A percentile compares a stretch with the other conserved stretches of the same genome.
phyloP scores from a whole-genome alignment of 2,797 vertebrate genomes.

The Acrossocheilus wenchowensis region DNA sequence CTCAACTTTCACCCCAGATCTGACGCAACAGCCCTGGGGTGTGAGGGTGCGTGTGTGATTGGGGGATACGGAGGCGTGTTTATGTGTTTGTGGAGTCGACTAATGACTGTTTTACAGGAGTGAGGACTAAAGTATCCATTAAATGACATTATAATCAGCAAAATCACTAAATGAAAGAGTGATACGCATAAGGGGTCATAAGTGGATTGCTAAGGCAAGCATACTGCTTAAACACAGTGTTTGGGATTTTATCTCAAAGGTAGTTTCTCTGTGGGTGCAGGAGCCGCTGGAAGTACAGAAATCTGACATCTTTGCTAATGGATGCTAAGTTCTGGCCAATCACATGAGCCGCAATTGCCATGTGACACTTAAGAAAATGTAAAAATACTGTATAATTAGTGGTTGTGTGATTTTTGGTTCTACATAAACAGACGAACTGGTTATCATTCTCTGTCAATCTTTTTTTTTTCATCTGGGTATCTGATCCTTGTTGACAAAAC shows the following conservation, averaged over 20 bases:
- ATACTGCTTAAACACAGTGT: neutral
- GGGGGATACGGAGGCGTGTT: neutral
- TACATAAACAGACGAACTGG: neutral
- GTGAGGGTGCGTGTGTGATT: neutral
- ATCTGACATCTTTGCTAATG: neutral
- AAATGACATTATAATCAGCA: constrained; percentile 4
- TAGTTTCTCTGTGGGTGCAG: neutral
- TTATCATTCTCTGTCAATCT: neutral
- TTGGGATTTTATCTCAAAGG: neutral
- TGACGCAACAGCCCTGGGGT: constrained; percentile 13
- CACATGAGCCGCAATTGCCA: neutral
- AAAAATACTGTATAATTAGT: neutral
- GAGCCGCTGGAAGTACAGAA: neutral
- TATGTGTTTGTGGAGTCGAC: constrained; percentile 11
- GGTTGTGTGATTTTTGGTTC: neutral
- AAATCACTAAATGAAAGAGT: constrained; percentile 23
- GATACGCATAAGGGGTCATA: constrained; percentile 2
- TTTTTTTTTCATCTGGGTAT: neutral
- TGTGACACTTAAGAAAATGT: neutral
- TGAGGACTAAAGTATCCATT: neutral
- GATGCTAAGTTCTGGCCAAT: neutral
- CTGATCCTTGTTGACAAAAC: neutral
- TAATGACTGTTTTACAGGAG: constrained; percentile 16
- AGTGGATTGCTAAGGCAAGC: neutral
- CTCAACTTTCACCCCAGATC: constrained; percentile 38